Base-by-base conservation (phyloP, 2,797 vertebrate species). In the Bryconaethiops microstoma region DNA sequence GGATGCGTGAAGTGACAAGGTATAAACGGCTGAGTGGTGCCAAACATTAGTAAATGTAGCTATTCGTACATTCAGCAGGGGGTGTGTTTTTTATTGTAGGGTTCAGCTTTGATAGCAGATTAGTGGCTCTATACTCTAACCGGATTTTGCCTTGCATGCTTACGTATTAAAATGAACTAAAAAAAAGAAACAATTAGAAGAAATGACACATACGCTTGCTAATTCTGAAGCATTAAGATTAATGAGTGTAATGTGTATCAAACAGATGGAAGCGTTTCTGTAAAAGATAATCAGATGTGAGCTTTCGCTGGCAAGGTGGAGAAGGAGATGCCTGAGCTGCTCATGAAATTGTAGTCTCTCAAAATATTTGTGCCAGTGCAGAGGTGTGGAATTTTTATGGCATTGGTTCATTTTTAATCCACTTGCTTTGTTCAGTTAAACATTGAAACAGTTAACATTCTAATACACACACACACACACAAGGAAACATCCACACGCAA, bases 381-480 rank as follows among this genome's bases (percentile, higher is more conserved):
- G 10, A 25, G 59, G 62, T 39, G 62, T 76, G 55, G 23, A 65
- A 39, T 35, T 59, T 35, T 65, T 73, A 67, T 73, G 45, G 42
- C 50, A 55, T 59, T 59, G 13, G 57, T 59, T n/a, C 39, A 64
- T 59, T 59, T 72, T 74, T 82, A 73, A 77, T 77, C 67, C 50
- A 77, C 67, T 40, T 60, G 16, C 54, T 42, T 71, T 77, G 21
- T 74, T 68, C 48, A 77, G 68, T 77, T 74, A 73, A 73, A 83
- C 42, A 60, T 50, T 79, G 23, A 57, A 57, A 68, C 62, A 67
- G 59, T 64, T 80, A 69, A 69, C 17, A 70, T 52, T 57, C n/a
- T 13, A 19, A n/a, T 8, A 63, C 74, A 48, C 68, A 48, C 14
- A 42, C 65, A 57, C 40, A 39, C 64, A 39, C 74, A 67, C 48